Evolutionary conservation across 2,888 invertebrate genomes (phyloP).

Genomic region (Aspidiotus rigidus): DNA sequence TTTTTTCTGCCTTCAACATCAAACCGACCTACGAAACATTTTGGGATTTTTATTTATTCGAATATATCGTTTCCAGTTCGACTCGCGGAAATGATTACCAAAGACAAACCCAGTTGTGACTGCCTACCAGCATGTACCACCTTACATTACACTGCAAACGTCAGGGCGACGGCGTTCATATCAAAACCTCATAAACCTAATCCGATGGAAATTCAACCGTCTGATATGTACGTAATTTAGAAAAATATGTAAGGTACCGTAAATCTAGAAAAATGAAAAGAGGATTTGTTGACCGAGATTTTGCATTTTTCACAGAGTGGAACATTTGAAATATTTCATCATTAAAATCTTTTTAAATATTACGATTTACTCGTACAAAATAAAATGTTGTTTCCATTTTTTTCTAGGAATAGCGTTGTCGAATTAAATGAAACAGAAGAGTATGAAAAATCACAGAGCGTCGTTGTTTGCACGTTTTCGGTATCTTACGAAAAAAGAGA

Average conservation of each 20-base stretch:
- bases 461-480: constrained; percentile 13
- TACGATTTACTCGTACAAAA: neutral
- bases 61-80: neutral
- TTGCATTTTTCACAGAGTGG: too few relatives aligned
- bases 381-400: neutral
- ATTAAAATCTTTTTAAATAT: neutral
- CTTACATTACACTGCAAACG: constrained; percentile 1
- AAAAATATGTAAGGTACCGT: neutral
- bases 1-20: too few relatives aligned
- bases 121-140: constrained; percentile 18
- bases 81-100: constrained; percentile 14
- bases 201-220: neutral
- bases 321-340: too few relatives aligned
- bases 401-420: neutral
- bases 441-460: constrained; percentile 2
- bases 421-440: constrained; percentile 1
- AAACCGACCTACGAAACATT: too few relatives aligned
- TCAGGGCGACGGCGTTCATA: neutral
- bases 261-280: neutral
- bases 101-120: constrained; percentile 6
- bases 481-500: constrained; percentile 13
- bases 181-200: neutral
- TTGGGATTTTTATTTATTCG: too few relatives aligned
- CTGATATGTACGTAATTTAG: neutral
- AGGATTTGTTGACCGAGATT: too few relatives aligned